These are phyloP conservation scores for Bedellia somnulentella DNA, from an alignment of 2,888 invertebrate genomes.

Conservation along the genomic window DNA sequence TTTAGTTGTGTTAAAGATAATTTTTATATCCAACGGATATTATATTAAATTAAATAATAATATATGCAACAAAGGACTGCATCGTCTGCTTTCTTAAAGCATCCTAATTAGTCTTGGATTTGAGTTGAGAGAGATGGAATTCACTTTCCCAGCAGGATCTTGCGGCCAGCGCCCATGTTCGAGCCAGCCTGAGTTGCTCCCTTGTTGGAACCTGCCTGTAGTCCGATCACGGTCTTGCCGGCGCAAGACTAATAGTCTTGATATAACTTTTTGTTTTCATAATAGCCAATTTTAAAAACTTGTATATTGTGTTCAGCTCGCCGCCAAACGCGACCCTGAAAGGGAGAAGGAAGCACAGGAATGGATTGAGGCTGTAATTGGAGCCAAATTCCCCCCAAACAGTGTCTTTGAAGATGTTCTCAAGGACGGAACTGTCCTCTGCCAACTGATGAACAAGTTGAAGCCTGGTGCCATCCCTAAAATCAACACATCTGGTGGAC, in stretches of 20 bases:
- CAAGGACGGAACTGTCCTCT: conserved; percentile 89
- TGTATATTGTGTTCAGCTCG: conserved; percentile 76
- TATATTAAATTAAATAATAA: too few relatives aligned
- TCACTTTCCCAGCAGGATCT: conserved; percentile 90
- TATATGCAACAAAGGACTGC: too few relatives aligned
- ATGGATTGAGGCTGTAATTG: conserved; percentile 89
- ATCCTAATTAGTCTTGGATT: too few relatives aligned
- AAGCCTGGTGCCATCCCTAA: conserved; percentile 85
- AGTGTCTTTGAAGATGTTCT: conserved; percentile 86
- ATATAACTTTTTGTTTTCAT: too few relatives aligned
- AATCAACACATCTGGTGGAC: conserved; percentile 92
- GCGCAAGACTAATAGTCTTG: too few relatives aligned
- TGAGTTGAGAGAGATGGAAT: conserved; percentile 16
- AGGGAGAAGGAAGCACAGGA: conserved; percentile 87
- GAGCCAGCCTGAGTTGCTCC: conserved; percentile 91
- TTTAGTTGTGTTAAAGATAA: too few relatives aligned
- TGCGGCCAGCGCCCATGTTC: conserved; percentile 87
- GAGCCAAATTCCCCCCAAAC: conserved; percentile 83
- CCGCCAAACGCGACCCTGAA: conserved; percentile 78
- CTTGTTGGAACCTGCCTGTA: conserved; percentile 96
- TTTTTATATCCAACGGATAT: too few relatives aligned
- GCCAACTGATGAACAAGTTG: conserved; percentile 92
- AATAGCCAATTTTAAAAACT: too few relatives aligned
- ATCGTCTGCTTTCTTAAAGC: too few relatives aligned
- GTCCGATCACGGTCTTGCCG: conserved; percentile 86